Percentiles rank a stretch among this genome's conserved stretches.
phyloP scores from a whole-genome alignment of 2,797 vertebrate species.

The Hylomyscus alleni region DNA sequence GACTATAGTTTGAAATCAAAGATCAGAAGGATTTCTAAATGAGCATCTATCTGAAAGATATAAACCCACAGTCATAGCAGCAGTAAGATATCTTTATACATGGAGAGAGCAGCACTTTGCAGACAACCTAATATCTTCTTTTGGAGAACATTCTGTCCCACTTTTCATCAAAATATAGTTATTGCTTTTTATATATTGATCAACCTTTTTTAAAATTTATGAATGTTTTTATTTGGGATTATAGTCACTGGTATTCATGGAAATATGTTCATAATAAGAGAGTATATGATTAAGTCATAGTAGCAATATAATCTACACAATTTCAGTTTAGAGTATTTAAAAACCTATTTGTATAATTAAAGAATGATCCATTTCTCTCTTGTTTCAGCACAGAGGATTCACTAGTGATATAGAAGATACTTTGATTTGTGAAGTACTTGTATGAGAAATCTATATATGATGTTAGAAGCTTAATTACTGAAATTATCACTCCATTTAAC shows the following conservation, averaged over 20 bases:
- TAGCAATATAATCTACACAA: slow-evolving; percentile 54
- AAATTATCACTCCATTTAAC: slow-evolving; percentile 85
- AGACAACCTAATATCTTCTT: not conserved
- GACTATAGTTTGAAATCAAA: not conserved
- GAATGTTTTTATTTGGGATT: not conserved
- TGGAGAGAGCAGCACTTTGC: not conserved
- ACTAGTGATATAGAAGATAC: slow-evolving; percentile 85
- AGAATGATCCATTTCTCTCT: slow-evolving; percentile 83
- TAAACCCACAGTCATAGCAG: not conserved
- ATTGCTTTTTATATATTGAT: not conserved
- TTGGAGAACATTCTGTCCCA: accelerated
- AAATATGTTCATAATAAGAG: slow-evolving; percentile 30
- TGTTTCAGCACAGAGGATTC: slow-evolving; percentile 77
- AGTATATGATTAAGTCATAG: slow-evolving; percentile 45
- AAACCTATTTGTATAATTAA: slow-evolving; percentile 60
- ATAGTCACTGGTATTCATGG: not conserved
- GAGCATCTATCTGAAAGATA: not conserved
- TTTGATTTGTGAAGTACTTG: slow-evolving; percentile 89
- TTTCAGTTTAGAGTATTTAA: slow-evolving; percentile 63
- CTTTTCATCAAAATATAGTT: not conserved
- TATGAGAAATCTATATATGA: slow-evolving; percentile 88
- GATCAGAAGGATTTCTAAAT: slow-evolving; percentile 1
- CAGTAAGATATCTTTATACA: not conserved
- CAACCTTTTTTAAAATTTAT: not conserved
- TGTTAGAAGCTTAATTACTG: slow-evolving; percentile 87